phyloP scores from a whole-genome alignment of 2,797 vertebrate genomes.

The Oceanodroma leucorhoa region DNA sequence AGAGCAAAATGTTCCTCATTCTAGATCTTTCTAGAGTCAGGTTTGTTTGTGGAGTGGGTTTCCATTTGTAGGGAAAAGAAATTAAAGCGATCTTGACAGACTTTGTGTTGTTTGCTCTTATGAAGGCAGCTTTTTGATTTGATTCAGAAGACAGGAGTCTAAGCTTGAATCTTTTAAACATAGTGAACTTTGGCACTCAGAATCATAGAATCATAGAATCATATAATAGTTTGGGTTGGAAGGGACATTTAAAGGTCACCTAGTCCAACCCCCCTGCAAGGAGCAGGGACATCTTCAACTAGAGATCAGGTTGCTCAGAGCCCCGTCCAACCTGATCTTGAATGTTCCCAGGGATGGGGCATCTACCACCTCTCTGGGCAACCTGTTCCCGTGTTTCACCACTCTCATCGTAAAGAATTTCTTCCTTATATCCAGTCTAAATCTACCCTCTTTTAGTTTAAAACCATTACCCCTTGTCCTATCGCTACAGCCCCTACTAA shows the following conservation, averaged over 20 bases:
- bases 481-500: accelerated
- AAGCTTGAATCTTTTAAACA: background rate
- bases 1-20: background rate
- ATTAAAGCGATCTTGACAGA: background rate
- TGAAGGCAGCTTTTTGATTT: background rate
- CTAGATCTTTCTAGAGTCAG: background rate
- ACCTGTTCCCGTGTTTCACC: background rate
- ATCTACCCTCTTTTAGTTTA: background rate
- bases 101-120: background rate
- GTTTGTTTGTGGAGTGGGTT: background rate
- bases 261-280: accelerated
- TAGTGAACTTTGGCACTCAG: background rate
- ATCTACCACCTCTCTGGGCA: background rate
- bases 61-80: background rate
- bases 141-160: background rate
- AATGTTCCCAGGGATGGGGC: background rate
- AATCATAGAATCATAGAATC: background rate
- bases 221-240: background rate
- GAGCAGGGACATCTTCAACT: background rate
- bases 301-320: background rate
- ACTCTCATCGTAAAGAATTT: background rate
- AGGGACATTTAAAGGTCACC: background rate
- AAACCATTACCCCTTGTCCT: background rate
- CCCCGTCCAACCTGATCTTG: accelerated
- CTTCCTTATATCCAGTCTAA: background rate